phyloP scores from a whole-genome alignment of 2,113 vertebrate genomes.

The Amphilophus citrinellus region DNA sequence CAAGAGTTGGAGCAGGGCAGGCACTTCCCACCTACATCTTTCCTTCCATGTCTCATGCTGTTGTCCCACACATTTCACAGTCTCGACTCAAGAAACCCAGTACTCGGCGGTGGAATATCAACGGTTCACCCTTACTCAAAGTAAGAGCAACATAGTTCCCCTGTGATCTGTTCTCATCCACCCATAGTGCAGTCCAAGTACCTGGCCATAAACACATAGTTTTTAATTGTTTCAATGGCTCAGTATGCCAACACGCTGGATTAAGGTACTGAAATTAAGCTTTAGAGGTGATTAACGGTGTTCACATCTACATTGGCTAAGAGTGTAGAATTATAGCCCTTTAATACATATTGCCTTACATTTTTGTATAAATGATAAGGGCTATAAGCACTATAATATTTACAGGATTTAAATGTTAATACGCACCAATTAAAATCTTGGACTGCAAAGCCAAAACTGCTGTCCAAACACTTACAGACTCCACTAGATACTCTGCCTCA shows the following conservation, averaged over 20 bases:
- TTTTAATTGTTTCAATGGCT: constrained; percentile 12
- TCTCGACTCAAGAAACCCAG: constrained; percentile 81
- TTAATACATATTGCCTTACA: neutral
- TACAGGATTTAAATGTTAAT: neutral
- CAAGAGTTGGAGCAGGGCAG: neutral
- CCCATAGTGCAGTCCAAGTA: constrained; percentile 39
- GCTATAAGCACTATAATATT: neutral
- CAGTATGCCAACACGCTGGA: neutral
- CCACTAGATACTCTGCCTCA: constrained; percentile 11
- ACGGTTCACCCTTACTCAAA: constrained; percentile 78
- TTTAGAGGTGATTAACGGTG: neutral
- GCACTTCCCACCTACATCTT: neutral
- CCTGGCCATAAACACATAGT: constrained; percentile 24
- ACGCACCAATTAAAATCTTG: neutral
- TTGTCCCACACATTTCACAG: constrained; percentile 75
- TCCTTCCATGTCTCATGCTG: constrained; percentile 52
- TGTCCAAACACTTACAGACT: constrained; percentile 47
- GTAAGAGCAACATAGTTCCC: constrained; percentile 71
- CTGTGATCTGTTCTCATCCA: constrained; percentile 12
- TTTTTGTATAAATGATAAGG: neutral
- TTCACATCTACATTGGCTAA: neutral
- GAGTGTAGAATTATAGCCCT: neutral
- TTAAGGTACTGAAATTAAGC: neutral
- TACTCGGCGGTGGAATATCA: constrained; percentile 75
- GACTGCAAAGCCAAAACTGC: neutral